phyloP scores from a whole-genome alignment of 2,113 vertebrate genomes.

The Cryptotis parvus region DNA sequence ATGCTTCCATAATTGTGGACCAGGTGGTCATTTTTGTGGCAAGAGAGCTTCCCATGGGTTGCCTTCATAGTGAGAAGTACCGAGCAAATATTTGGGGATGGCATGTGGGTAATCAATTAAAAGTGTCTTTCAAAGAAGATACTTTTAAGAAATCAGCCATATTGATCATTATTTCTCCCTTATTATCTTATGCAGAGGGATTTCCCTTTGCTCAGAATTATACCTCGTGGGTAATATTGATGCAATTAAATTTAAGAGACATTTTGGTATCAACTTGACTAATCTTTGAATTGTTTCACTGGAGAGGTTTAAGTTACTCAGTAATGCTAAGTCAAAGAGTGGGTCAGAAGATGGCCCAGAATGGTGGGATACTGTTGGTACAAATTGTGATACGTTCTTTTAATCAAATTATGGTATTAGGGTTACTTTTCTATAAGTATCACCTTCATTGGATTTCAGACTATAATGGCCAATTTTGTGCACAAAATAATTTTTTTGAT shows the following conservation, averaged over 20 bases:
- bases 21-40: background rate
- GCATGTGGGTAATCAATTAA: background rate
- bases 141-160: background rate
- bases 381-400: background rate
- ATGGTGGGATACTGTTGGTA: background rate
- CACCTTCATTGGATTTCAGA: background rate
- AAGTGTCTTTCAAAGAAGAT: background rate
- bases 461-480: background rate
- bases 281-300: background rate
- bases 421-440: background rate
- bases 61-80: background rate
- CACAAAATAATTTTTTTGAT: slow-evolving; percentile 9
- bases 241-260: background rate
- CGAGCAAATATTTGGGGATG: background rate
- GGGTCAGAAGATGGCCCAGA: background rate
- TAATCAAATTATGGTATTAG: background rate
- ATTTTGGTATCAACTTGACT: background rate
- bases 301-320: background rate
- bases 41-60: background rate
- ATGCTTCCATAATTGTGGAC: background rate
- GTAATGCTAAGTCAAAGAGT: background rate
- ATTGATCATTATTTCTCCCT: background rate
- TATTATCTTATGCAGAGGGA: background rate
- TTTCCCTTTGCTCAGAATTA: background rate
- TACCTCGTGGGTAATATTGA: background rate